Evolutionary conservation across 2,113 vertebrate species (phyloP).

Genomic region (Parotia lawesii): DNA sequence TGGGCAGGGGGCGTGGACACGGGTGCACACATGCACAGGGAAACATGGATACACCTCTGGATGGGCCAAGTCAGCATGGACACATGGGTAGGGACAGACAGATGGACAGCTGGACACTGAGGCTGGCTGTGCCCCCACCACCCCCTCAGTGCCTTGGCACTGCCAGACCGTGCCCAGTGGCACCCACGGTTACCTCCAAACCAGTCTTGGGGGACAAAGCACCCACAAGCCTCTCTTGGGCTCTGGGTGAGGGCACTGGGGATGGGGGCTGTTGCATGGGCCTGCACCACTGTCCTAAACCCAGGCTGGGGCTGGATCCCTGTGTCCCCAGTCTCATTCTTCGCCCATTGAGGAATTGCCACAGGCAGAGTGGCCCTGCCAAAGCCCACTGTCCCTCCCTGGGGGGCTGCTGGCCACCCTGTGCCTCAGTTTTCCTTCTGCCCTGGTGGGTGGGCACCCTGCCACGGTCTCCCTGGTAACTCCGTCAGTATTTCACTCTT

Average conservation of each 20-base stretch:
- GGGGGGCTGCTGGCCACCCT: not conserved
- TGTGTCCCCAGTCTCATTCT: not conserved
- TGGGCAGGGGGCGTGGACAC: rapidly evolving
- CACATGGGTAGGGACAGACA: rapidly evolving
- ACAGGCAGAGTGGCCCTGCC: not conserved
- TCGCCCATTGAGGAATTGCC: not conserved
- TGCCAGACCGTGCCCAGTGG: not conserved
- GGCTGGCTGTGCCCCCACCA: not conserved
- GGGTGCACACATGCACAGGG: rapidly evolving
- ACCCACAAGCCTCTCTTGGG: too few species aligned
- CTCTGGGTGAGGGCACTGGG: too few species aligned
- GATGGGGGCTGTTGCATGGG: rapidly evolving
- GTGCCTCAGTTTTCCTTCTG: not conserved
- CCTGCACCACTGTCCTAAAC: not conserved
- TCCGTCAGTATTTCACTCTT: not conserved
- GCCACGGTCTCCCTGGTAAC: not conserved
- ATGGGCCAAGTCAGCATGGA: rapidly evolving
- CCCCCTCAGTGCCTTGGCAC: not conserved
- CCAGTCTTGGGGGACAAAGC: not conserved
- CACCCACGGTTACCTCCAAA: not conserved
- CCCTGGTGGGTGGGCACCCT: rapidly evolving
- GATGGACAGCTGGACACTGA: not conserved
- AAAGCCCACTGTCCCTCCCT: rapidly evolving
- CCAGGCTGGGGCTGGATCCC: not conserved
- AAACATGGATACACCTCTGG: rapidly evolving